Base-by-base conservation (phyloP, 1,140 invertebrate genomes). In the Drosophila arizonae region DNA sequence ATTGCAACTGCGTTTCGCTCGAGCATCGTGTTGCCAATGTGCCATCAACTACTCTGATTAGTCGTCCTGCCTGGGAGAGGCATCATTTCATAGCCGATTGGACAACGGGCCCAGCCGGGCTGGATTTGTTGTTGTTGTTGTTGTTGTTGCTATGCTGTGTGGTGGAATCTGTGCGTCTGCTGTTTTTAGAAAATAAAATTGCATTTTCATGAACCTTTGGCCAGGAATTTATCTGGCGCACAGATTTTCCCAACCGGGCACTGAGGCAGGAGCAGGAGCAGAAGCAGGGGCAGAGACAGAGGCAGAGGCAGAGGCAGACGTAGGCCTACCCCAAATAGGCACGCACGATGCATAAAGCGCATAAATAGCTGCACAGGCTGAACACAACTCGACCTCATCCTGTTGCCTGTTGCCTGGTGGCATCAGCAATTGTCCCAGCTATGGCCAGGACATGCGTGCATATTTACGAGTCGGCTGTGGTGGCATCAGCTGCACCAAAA, bases 101-200 rank as follows among this genome's bases (percentile, higher is more conserved):
- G 82, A 87, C 82, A 86, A 68, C 62, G 72, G 71, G 39, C 52
- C 75, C 63, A 52, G 54, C 71, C 62, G 51, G 50, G 17, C 46
- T 52, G 58, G 66, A 74, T 74, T 63, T 66, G 57, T 69, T 46
- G 21, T 24, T 24, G 21, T 24, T 24, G 21, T 24, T 24, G 21
- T 24, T 24, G 21, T 24, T 24, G 21, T 45, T 50, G 66, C 26
- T 24, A 24, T 24, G 21, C 56, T 15, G 21, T 33, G 11, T 54
- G 43, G 4, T 26, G 41, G 43, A 17, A 15, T 46, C n/a, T 41
- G 52, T 62, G 69, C 13, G 45, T 39, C n/a, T 67, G 63, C 26
- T 88, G 80, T 82, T 84, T 75, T 85, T 86, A 87, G 81, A 90
- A 89, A 89, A 89, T 89, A 89, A 89, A 89, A 89, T 89, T 89